Base-by-base conservation (phyloP, 2,797 vertebrate genomes). In the Leptodactylus fallax region DNA sequence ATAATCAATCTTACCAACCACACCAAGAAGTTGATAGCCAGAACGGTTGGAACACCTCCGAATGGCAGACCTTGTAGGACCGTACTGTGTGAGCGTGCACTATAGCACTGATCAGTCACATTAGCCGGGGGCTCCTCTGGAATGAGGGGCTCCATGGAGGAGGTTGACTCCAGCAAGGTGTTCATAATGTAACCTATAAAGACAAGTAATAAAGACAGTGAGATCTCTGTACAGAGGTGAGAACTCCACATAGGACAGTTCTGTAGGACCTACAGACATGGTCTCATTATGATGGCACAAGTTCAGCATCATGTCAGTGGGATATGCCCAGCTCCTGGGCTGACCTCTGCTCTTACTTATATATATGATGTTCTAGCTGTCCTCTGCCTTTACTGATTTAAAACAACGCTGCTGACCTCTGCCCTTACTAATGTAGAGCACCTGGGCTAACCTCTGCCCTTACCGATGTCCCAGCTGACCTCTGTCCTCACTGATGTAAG, bases 11-110 rank as follows among this genome's bases (percentile, higher is more conserved):
- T 93, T 94, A 99, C 98, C 97, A 99, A 92, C 98, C 98, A 99
- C 89, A 98, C 90, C 89, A 96, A 86, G 71, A 97, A 90, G 72
- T 99, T 99, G 93, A 99, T 96, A 91, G 94, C 81, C 0, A 99
- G 96, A 85, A 99, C 98, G 0, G 98, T 99, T 89, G 98, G 98
- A 80, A 99, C 94, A 0, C 98, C 98, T 0, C 98, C 98, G 0
- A 99, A 99, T 0, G 98, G 97, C 92, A 98, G 94, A 7, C 98
- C 98, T 92, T 98, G 96, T 76, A 99, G 96, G 83, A 99, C 98
- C 0, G 97, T 97, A 94, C 95, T 98, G 90, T 58, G 96, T 17
- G 96, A 96, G 74, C 94, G 96, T 2, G 96, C 92, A 0, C 91
- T 95, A 92, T 97, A 99, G 90, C 98, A 99, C 69, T 94, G 94